Percentiles rank a stretch among this genome's conserved stretches.
These are phyloP conservation scores for Aphis gossypii DNA, from an alignment of 1,140 invertebrate genomes.

Conservation along the genomic window DNA sequence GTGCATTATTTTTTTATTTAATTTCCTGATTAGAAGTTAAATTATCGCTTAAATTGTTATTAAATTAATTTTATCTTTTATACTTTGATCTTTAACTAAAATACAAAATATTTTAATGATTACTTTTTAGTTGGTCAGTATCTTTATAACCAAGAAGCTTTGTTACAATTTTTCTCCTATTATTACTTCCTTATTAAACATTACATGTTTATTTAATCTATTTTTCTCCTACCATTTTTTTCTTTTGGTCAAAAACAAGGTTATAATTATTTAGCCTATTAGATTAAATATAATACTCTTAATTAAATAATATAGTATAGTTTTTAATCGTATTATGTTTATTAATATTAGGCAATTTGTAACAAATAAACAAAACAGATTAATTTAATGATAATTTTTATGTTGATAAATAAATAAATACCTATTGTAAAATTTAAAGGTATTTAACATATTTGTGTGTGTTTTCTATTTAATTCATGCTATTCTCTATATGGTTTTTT, in stretches of 20 bases:
- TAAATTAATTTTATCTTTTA: slow-evolving; percentile 30
- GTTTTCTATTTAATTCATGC: neutral
- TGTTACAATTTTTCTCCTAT: neutral
- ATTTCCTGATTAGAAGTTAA: slow-evolving; percentile 6
- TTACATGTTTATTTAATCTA: slow-evolving; percentile 13
- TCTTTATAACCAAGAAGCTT: neutral
- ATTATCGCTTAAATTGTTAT: neutral
- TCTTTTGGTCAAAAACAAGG: neutral
- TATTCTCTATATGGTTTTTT: neutral
- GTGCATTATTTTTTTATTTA: neutral
- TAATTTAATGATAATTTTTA: neutral
- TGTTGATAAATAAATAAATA: neutral
- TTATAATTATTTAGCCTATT: neutral
- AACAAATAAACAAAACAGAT: neutral
- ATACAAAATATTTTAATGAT: neutral
- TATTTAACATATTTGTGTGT: neutral
- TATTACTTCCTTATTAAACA: slow-evolving; percentile 39
- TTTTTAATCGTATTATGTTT: neutral
- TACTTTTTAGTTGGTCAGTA: neutral
- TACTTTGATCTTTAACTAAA: neutral
- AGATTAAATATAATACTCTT: neutral
- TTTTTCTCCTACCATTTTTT: neutral
- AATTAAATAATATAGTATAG: neutral
- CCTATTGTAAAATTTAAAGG: neutral
- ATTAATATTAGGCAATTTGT: neutral